Base-by-base conservation (phyloP, 2,113 vertebrate species). In the Nothoprocta pentlandii region DNA sequence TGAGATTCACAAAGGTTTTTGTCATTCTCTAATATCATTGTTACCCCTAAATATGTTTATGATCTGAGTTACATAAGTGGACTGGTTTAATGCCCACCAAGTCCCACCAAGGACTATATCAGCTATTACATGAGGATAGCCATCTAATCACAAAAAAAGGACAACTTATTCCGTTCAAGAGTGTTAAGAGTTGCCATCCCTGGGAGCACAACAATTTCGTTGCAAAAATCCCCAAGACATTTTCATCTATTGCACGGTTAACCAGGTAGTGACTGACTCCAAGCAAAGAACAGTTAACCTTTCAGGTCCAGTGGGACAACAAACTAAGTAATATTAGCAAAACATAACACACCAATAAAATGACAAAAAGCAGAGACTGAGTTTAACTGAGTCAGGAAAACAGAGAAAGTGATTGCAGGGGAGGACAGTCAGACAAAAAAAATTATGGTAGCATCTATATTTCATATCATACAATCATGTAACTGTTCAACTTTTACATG, bases 401-500 rank as follows among this genome's bases (percentile, higher is more conserved):
- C 28, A 67, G n/a, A 22, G 61, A 80, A 91, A 49, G 15, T 34
- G 17, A 85, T 85, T 23, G 56, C 9, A 53, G 36, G 23, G 7
- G 23, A 85, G 36, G 32, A n/a, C 53, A 90, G 58, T 25, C 32
- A 73, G 19, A 59, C 12, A 79, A 44, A 85, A 71, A 68, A 84
- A 59, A 79, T 53, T 88, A 49, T 22, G 4, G 22, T 71, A 97
- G 80, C 10, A 51, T 67, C 96, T 59, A 30, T 56, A 61, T 89
- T 93, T 92, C 70, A 41, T 54, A 86, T 46, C 47, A 85, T 17
- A 87, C 39, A 92, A 87, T 80, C 49, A 54, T 16, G 2, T 23
- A 91, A 67, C 20, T 51, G 17, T 70, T 95, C 54, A 91, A 49
- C 28, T 89, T 78, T 93, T 95, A 82, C 71, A 96, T 80, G 61